Base-by-base conservation (phyloP, 2,797 vertebrate genomes). In the Myoxocephalus aenaeus region DNA sequence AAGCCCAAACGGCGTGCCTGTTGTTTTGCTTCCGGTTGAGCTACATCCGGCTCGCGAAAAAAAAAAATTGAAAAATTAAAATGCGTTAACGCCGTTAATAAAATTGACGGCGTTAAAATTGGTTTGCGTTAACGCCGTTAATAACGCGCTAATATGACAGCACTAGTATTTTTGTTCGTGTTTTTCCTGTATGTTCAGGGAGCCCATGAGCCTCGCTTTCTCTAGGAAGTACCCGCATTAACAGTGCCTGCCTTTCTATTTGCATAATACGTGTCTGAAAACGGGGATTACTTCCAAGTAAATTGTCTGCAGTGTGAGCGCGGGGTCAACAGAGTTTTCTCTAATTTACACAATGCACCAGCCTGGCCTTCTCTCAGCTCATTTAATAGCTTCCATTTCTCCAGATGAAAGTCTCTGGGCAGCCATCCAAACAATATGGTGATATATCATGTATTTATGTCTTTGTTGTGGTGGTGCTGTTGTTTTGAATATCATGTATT, bases 321-420 rank as follows among this genome's bases (percentile, higher is more conserved):
- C 50, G 65, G 59, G 67, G 81, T 81, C 80, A 82, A 27, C 42
- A 63, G 51, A 80, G 70, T 67, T 83, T 84, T 66, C 40, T 71
- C 6, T 76, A 59, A 81, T 85, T 85, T 68, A 59, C 76, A 82
- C 64, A n/a, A 51, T 59, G 73, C 51, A 71, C 54, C 72, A 61
- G 66, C 12, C 54, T 57, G 59, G 67, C 63, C 65, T 68, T 34
- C 57, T 70, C 57, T 75, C 46, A 53, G 48, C 50, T n/a, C 56
- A 34, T 63, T 86, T 81, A 82, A 82, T 80, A 79, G 77, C 67
- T 68, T 82, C 59, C n/a, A 68, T 85, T 81, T 68, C 73, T 63
- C 64, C 15, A 79, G 64, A 89, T 83, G 72, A 85, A 84, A 79
- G 67, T 76, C 27, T 67, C 67, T 15, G 73, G 70, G 67, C 65